Base-by-base conservation (phyloP, 2,888 invertebrate genomes). In the Hedychridium roseum region DNA sequence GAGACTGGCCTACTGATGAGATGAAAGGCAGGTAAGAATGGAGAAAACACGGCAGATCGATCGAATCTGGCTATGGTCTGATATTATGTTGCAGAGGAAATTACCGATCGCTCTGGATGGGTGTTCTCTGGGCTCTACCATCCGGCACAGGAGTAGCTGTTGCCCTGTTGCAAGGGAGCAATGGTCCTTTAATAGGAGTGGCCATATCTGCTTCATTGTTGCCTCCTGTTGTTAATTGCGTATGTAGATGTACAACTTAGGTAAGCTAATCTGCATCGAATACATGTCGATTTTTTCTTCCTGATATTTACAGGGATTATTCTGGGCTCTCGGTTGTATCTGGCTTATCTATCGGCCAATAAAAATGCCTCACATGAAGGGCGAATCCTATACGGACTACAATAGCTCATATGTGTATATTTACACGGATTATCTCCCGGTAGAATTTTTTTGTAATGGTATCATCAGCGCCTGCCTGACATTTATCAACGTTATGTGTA, bases 141-240 rank as follows among this genome's bases (percentile, higher is more conserved):
- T 89, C 89, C 6, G 89, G 89, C 9, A 88, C 88, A 3, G 93
- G 92, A 5, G 92, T 93, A 9, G 92, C 92, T 1, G 83, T 93
- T 14, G 92, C 92, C n/a, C 81, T 93, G 41, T 82, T 93, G 0
- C 91, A 92, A 70, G 92, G 92, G 23, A 92, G 91, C 71, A 89
- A 89, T 28, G 92, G 92, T 0, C 92, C 92, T 0, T 80, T 93
- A 37, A 92, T 93, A 55, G 93, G 92, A 48, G 92, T 93, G 41
- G 93, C 93, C n/a, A 93, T 93, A 72, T 92, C 92, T 12, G 92
- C 92, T 0, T 92, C 92, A 0, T 80, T 93, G 40, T 75, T 93
- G 49, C 93, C 93, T 14, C 93, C 92, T 2, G 90, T 91, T 44
- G 92, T 92, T 16, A 93, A 93, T 80, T 90, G 91, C 70, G 92